Base-by-base conservation (phyloP, 92 coral and sea anemone genomes). In the Paramuricea clavata region DNA sequence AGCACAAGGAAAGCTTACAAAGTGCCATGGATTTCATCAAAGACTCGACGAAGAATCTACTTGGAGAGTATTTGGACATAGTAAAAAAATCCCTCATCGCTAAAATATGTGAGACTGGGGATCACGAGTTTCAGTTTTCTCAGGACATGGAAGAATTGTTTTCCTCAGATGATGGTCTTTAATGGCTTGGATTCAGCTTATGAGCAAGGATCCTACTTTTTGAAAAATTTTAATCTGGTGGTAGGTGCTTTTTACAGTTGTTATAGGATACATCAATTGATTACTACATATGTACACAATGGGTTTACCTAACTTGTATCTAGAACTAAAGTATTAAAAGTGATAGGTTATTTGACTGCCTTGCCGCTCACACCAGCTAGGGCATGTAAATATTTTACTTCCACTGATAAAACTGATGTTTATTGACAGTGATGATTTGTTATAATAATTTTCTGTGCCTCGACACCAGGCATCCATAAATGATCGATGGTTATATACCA, bases 111-210 rank as follows among this genome's bases (percentile, higher is more conserved):
- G 67, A 43, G 12, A 12, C 3, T 23, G 33, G 9, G 11, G 83
- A 56, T 44, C 36, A 50, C 1, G 89, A 85, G 33, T 74, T 85
- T 47, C 47, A 85, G 43, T 74, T 85, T 23, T 27, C 76, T 35
- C 76, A 59, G 28, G 89, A 60, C 76, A 85, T 85, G 75, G 89
- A 85, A 39, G 77, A 75, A 5, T 69, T 85, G 42, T 85, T 85
- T 43, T 28, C 60, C 30, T 42, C 44, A 16, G 83, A 85, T 16
- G 35, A 84, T n/a, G 21, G 62, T 85, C 0, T 85, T 85, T 64
- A 30, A 69, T 59, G 89, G 76, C 12, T 57, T 85, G 27, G 56
- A 57, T 50, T 56, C 88, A 34, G 88, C 73, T 33, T 33, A 69
- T 32, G 72, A 85, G 6, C 88, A 85, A 56, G 54, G 88, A 61